Conservation (phyloP, 2,797 vertebrate species). For the Rhinatrema bivittatum region DNA sequence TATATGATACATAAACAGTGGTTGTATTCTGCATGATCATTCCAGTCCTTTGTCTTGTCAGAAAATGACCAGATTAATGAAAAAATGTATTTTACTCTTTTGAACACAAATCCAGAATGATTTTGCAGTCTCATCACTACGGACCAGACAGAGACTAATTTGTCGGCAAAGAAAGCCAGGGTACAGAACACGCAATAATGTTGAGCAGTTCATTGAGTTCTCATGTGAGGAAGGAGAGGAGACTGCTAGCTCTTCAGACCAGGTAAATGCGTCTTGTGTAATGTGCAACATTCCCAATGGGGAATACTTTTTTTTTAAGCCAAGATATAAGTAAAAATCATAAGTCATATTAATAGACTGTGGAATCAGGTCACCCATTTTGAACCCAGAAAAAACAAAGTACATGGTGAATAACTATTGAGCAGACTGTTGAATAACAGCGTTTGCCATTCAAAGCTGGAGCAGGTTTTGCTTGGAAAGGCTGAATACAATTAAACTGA, state of each 20-base stretch:
- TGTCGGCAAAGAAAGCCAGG: conserved; percentile 40
- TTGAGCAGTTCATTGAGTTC: conserved; percentile 57
- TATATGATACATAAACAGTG: no score
- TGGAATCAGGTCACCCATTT: no score
- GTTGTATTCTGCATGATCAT: rapidly evolving
- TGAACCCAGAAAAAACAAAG: no score
- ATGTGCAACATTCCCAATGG: no score
- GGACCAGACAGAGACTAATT: conserved; percentile 42
- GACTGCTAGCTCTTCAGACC: conserved; percentile 64
- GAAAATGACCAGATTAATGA: not conserved
- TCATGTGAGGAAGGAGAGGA: conserved; percentile 84
- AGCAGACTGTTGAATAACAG: no score
- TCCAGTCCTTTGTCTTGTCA: not conserved
- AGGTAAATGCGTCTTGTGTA: conserved; percentile 29
- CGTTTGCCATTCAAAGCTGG: no score
- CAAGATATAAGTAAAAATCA: no score
- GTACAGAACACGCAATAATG: conserved; percentile 43
- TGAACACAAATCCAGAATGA: conserved; percentile 61
- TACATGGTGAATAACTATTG: no score
- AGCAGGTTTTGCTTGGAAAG: no score
- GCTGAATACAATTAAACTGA: no score
- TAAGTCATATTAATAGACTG: no score
- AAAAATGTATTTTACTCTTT: not conserved
- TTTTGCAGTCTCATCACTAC: conserved; percentile 61
- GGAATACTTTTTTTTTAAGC: no score